Evolutionary conservation across 2,888 invertebrate genomes (phyloP), one percentile per base, ranked within the genome.

Genomic region (Stenichneumon culpator): DNA sequence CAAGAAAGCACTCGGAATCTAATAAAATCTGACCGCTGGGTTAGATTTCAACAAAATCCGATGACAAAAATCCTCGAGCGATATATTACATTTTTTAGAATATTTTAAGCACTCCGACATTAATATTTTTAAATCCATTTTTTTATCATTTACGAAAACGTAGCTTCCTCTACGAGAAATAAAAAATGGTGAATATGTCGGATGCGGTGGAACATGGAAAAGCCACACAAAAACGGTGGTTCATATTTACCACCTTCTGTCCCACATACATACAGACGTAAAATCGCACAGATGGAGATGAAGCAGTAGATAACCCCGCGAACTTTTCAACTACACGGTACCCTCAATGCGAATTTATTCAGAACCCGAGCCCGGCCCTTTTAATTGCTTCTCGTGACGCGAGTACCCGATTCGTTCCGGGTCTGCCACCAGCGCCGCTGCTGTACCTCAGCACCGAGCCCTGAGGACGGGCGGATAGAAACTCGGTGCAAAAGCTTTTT

Each of bases 301-400:
- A 47, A 47, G 60, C 28, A 16, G 44, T 74, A 19, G 60, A 63
- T 63, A 74, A 32, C 11, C n/a, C 36, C 75, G 75, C 69, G n/a
- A 84, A 78, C 69, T 70, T 74, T 82, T 36, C 54, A 74, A 69
- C 69, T 79, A 47, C 73, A 72, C 16, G 75, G 47, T 74, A 32
- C 22, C 32, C 70, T 67, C 54, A 36, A 82, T 75, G 57, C 25
- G 32, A 75, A 79, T 85, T 79, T 25, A 79, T 85, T 72, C 75
- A 52, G 67, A 77, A 28, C 32, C 57, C 50, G 25, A 47, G 36
- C 22, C 19, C 19, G 52, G 69, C 63, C 70, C 57, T 75, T 85
- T 82, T 82, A 85, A 85, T 82, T 82, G 82, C 79, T 67, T 70
- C 72, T 67, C 54, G 73, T 54, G 44, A 80, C 39, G 73, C 25